phyloP scores from a whole-genome alignment of 23 tunicate genomes.

The Pegea sp. region DNA sequence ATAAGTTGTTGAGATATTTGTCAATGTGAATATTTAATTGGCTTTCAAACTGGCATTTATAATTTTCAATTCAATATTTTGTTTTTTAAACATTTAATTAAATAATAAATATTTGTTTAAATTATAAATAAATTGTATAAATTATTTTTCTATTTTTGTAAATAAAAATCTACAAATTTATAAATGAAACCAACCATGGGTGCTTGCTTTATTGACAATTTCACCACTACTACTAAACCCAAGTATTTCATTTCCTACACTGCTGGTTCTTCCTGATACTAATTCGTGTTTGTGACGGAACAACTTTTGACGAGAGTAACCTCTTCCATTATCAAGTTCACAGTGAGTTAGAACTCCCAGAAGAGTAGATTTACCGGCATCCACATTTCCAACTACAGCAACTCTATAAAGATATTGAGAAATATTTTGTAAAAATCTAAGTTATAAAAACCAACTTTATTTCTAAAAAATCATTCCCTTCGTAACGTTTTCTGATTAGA shows the following conservation, averaged over 20 bases:
- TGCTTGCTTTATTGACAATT: constrained; percentile 2
- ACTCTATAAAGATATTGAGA: constrained; percentile 12
- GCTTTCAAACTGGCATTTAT: no score
- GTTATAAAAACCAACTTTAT: constrained; percentile 26
- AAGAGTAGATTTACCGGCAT: constrained; percentile 84
- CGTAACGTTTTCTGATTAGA: constrained; percentile 43
- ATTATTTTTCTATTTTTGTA: no score
- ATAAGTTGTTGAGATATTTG: no score
- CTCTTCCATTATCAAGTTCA: constrained; percentile 96
- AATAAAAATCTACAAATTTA: no score
- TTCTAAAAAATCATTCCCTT: constrained; percentile 72
- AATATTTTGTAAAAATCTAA: neutral
- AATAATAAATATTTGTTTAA: neutral
- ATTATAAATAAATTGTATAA: no score
- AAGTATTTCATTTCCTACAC: constrained; percentile 94
- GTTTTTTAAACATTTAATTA: neutral
- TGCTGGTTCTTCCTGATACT: constrained; percentile 93
- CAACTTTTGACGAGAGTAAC: constrained; percentile 88
- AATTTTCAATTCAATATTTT: neutral
- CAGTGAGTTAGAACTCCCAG: constrained; percentile 96
- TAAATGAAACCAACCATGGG: no score
- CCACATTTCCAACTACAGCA: constrained; percentile 99
- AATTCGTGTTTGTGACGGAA: constrained; percentile 98
- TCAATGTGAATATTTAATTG: no score
- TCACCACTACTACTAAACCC: constrained; percentile 72